A percentile compares a stretch with the other conserved stretches of the same genome.
Evolutionary conservation across 2,888 invertebrate genomes (phyloP).

Genomic region (Rhagophthalmus giganteus): DNA sequence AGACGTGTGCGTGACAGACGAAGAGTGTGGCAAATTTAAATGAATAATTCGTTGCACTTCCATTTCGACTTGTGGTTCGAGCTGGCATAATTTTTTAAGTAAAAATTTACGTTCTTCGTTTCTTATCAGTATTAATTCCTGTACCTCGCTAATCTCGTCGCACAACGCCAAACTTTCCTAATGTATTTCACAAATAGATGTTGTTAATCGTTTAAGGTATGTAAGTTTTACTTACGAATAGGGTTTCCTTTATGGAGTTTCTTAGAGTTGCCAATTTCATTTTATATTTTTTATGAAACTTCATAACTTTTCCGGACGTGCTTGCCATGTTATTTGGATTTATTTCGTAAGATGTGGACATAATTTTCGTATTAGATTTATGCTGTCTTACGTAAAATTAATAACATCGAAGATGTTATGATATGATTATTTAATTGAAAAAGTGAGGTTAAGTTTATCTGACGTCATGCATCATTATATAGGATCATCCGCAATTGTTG

Average conservation of each 20-base stretch:
- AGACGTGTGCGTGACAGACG: conserved; percentile 1
- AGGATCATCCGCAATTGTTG: no score
- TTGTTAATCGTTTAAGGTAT: neutral
- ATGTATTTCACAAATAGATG: conserved; percentile 10
- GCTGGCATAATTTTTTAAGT: conserved; percentile 73
- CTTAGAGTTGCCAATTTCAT: conserved; percentile 67
- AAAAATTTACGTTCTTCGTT: conserved; percentile 84
- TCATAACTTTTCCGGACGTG: conserved; percentile 30
- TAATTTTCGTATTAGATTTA: neutral
- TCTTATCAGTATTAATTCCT: conserved; percentile 76
- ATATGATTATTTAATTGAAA: neutral
- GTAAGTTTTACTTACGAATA: conserved; percentile 62
- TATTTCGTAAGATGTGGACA: neutral
- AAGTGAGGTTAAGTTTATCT: neutral
- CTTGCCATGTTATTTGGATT: neutral
- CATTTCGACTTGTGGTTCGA: conserved; percentile 58
- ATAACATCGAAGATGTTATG: no score
- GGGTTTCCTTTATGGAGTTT: conserved; percentile 65
- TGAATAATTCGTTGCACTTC: conserved; percentile 53
- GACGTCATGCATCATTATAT: no score
- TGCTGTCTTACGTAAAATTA: no score
- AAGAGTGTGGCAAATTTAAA: conserved; percentile 36
- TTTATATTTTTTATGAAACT: conserved; percentile 58
- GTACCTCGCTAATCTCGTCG: conserved; percentile 84
- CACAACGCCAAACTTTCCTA: conserved; percentile 85